Evolutionary conservation across 2,888 invertebrate genomes (phyloP).

Genomic region (Sclerodermus sp.): DNA sequence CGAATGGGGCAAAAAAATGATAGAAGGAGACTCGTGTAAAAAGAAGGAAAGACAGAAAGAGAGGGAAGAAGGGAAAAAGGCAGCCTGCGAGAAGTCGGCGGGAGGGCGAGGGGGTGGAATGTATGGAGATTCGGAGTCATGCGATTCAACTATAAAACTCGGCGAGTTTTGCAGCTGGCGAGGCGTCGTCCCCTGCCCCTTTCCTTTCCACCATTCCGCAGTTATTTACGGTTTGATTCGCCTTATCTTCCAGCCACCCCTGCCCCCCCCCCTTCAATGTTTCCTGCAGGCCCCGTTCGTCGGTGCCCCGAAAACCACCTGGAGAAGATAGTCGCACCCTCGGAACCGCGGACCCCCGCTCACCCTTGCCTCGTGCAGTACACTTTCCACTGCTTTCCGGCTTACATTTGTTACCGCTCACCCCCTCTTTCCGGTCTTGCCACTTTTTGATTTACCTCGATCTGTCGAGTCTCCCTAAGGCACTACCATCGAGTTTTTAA

Average conservation of each 20-base stretch:
- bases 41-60: constrained; percentile 21
- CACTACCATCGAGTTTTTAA: no score
- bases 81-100: constrained; percentile 12
- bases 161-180: constrained; percentile 55
- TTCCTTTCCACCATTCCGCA: constrained; percentile 53
- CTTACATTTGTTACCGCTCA: no score
- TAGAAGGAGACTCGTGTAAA: constrained; percentile 19
- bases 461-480: no score
- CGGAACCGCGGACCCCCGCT: not conserved
- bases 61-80: constrained; percentile 23
- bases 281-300: constrained; percentile 10
- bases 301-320: constrained; percentile 35
- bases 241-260: constrained; percentile 49
- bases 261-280: not conserved
- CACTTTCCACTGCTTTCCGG: no score
- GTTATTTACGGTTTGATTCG: constrained; percentile 58
- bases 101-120: constrained; percentile 40
- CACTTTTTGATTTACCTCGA: no score
- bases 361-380: no score
- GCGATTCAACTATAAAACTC: constrained; percentile 59
- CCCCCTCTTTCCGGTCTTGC: no score
- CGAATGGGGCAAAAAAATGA: constrained; percentile 15
- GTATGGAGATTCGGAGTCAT: constrained; percentile 56
- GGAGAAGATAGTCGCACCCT: constrained; percentile 40
- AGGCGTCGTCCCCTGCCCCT: constrained; percentile 46